Evolutionary conservation across 2,888 invertebrate species (phyloP), one percentile per base, ranked within the genome.

Genomic region (Julus scanicus): DNA sequence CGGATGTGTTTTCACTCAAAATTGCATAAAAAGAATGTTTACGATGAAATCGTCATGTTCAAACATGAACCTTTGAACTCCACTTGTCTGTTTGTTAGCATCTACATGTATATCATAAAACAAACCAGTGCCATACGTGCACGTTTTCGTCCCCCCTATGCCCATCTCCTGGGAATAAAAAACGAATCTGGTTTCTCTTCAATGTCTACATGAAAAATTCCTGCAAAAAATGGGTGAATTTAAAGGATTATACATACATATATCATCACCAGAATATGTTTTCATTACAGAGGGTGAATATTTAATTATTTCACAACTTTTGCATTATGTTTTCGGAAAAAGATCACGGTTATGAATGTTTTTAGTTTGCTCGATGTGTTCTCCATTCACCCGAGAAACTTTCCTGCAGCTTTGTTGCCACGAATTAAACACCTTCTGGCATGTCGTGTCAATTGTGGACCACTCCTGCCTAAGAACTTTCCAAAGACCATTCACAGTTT

Each of bases 21-120:
- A 80, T 80, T 80, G 80, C 80, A 80, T 37, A 37, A 80, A 80
- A 80, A 37, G 80, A 80, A 80, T 80, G 37, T 80, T 80, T 80
- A 80, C 37, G 37, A 80, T 80, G 80, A 80, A 37, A 80, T 80
- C 37, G 80, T 80, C 80, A 80, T 80, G 80, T 80, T 80, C 80
- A 80, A 80, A 80, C 80, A 80, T 80, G 80, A 80, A 37, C 80
- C 37, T 80, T 80, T 80, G 80, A 80, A 80, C 37, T 37, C 13
- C 11, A 80, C 80, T 80, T 80, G 80, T 37, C 80, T 80, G 37
- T 20, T 80, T 80, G 80, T 80, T 80, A 13, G 20, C 71, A 71
- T 71, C 20, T 71, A 20, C 71, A 71, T 71, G 9, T 71, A 20
- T 71, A 71, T 71, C 71, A 71, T 71, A 71, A 71, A 71, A 71